phyloP scores from a whole-genome alignment of 1,140 invertebrate genomes.

The Trypoxylus dichotomus region DNA sequence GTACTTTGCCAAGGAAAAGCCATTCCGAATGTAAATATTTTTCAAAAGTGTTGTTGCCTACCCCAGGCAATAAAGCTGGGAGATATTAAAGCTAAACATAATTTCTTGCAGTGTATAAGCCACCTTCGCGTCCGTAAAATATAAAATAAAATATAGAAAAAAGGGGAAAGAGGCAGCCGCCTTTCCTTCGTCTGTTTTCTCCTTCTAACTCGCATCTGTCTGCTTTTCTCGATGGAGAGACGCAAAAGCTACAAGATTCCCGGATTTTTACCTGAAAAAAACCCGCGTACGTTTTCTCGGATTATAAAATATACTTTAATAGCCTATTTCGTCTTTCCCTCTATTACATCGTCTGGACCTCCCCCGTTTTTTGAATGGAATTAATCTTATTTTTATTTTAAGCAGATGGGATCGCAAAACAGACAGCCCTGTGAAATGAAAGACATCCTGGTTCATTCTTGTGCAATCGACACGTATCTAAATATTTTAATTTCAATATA shows the following conservation, averaged over 20 bases:
- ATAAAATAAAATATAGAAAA: not conserved
- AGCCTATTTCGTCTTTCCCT: not conserved
- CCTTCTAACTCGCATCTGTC: not conserved
- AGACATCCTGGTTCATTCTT: not conserved
- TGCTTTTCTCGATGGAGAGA: not conserved
- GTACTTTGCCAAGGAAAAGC: constrained; percentile 21
- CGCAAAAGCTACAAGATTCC: not conserved
- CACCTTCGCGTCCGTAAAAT: not conserved
- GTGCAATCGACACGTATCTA: no score
- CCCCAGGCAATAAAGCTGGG: constrained; percentile 21
- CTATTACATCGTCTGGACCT: not conserved
- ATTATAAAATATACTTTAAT: constrained; percentile 18
- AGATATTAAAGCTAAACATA: constrained; percentile 26
- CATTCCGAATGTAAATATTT: constrained; percentile 27
- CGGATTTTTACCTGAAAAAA: not conserved
- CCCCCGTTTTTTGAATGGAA: not conserved
- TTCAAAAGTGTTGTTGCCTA: constrained; percentile 14
- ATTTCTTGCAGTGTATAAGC: not conserved
- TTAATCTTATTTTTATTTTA: constrained; percentile 28
- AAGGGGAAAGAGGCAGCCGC: not conserved
- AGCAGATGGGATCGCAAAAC: not conserved
- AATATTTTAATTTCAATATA: no score
- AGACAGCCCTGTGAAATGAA: not conserved
- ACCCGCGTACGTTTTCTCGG: not conserved
- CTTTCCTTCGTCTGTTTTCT: not conserved